phyloP scores from a whole-genome alignment of 35 echinoderm and acorn worm species.

The Eucidaris tribuloides region DNA sequence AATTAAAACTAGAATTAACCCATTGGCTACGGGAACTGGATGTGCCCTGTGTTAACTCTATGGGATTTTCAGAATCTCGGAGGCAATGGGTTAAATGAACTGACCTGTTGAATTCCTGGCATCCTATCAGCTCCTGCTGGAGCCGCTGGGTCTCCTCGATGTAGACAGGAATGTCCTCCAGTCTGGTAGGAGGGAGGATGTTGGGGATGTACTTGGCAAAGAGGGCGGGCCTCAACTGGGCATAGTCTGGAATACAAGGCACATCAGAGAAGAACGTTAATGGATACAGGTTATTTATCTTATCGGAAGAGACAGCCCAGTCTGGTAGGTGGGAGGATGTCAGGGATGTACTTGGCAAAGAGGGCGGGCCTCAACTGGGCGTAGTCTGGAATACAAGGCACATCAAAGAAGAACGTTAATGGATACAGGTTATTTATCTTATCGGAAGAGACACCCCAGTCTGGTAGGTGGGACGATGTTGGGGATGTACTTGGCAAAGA shows the following conservation, averaged over 20 bases:
- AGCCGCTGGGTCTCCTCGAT: conserved; percentile 71
- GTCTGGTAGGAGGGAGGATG: conserved; percentile 66
- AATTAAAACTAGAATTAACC: too few relatives aligned
- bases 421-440: too few relatives aligned
- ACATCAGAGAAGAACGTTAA: too few relatives aligned
- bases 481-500: conserved; percentile 91
- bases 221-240: conserved; percentile 68
- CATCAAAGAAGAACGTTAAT: too few relatives aligned
- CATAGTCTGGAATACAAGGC: conserved; percentile 64
- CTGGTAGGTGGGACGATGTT: conserved; percentile 64
- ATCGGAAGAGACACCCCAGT: too few relatives aligned
- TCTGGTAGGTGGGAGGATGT: conserved; percentile 58
- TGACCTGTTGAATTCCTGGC: conserved; percentile 91
- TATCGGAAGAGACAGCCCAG: too few relatives aligned
- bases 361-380: conserved; percentile 62
- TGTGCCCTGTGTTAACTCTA: too few relatives aligned
- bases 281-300: too few relatives aligned
- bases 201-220: conserved; percentile 99
- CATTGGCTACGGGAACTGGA: too few relatives aligned
- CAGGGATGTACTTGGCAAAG: conserved; percentile 90
- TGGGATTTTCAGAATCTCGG: too few relatives aligned
- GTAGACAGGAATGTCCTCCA: conserved; percentile 74
- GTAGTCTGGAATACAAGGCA: conserved; percentile 52
- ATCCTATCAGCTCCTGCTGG: conserved; percentile 45
- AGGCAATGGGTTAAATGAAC: too few relatives aligned